Conservation (phyloP, 1,140 invertebrate species). For the Euwallacea similis region DNA sequence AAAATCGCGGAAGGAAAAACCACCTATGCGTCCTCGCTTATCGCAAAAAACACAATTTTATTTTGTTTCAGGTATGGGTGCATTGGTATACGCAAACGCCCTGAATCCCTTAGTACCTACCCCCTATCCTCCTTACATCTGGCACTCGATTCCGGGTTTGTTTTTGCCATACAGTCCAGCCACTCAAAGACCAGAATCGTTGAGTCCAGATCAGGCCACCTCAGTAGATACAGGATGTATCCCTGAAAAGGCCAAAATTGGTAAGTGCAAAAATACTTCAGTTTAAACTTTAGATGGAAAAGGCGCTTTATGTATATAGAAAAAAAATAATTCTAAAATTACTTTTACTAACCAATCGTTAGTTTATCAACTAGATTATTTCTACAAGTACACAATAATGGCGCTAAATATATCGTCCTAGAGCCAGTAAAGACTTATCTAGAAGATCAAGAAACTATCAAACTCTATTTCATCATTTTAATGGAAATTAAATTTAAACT, state of each 20-base stretch:
- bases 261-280: slow-evolving; percentile 43
- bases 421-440: no score
- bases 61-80: slow-evolving; percentile 50
- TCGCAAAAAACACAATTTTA: slow-evolving; percentile 16
- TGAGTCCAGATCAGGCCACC: slow-evolving; percentile 52
- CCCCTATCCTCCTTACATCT: slow-evolving; percentile 53
- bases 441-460: no score
- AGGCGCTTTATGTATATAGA: no score
- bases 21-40: neutral
- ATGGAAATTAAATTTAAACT: neutral
- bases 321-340: no score
- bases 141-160: slow-evolving; percentile 53
- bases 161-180: slow-evolving; percentile 53
- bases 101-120: slow-evolving; percentile 51
- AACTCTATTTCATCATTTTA: neutral
- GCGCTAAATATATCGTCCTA: no score
- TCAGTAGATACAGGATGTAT: slow-evolving; percentile 42
- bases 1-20: no score
- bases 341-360: no score
- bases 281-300: no score
- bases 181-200: slow-evolving; percentile 46
- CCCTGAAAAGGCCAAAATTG: slow-evolving; percentile 53
- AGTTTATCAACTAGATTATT: no score
- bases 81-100: slow-evolving; percentile 53
- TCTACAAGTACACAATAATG: no score